Percentiles rank a stretch among this genome's conserved stretches.
Conservation (phyloP, 2,888 invertebrate genomes). For the Embidobia sp. region DNA sequence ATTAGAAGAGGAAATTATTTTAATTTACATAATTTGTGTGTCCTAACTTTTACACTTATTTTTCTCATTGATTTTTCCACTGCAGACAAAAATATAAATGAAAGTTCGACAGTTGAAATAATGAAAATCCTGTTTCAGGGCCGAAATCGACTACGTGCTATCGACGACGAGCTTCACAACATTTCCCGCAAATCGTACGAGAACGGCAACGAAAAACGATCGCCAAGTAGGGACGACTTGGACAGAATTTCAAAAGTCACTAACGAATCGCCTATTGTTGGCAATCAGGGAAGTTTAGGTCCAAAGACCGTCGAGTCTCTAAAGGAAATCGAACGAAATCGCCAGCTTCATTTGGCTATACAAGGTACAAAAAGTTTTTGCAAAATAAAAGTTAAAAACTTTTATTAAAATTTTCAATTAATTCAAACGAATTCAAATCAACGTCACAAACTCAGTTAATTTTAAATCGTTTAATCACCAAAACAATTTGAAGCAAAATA, state of each 20-base stretch:
- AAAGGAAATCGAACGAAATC: slow-evolving; percentile 93
- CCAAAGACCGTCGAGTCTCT: slow-evolving; percentile 92
- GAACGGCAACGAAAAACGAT: slow-evolving; percentile 78
- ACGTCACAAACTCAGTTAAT: no score
- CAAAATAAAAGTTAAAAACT: neutral
- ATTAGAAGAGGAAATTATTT: slow-evolving; percentile 83
- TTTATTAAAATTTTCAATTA: no score
- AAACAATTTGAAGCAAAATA: no score
- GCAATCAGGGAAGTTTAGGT: slow-evolving; percentile 86
- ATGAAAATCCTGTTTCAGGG: slow-evolving; percentile 77
- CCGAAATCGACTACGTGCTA: slow-evolving; percentile 85
- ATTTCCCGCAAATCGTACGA: slow-evolving; percentile 73
- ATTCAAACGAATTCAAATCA: no score
- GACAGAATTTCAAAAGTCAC: slow-evolving; percentile 95
- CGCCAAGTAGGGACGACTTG: slow-evolving; percentile 92
- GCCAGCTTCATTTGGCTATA: slow-evolving; percentile 92
- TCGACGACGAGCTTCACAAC: slow-evolving; percentile 86
- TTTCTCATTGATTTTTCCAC: neutral
- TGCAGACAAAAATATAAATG: no score
- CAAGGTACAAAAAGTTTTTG: slow-evolving; percentile 86
- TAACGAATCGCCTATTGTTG: slow-evolving; percentile 88
- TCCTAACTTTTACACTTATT: no score
- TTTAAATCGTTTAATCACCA: no score
- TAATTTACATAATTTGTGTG: no score
- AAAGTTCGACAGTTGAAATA: no score